Percentiles rank a stretch among this genome's conserved stretches.
Conservation (phyloP, 2,888 invertebrate genomes). For the Plebejus anna region DNA sequence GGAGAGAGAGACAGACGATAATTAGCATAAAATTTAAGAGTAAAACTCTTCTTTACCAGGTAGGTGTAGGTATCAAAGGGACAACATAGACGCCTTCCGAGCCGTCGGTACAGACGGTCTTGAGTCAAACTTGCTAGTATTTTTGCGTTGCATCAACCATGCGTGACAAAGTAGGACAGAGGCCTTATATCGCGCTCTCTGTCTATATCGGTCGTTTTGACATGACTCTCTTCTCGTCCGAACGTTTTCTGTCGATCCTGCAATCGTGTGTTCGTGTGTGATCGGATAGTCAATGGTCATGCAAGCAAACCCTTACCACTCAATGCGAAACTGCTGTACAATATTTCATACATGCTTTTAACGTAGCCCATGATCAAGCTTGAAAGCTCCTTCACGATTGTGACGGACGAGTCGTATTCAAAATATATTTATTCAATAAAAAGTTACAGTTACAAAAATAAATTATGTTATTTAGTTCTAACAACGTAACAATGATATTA, state of each 20-base stretch:
- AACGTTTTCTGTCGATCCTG: not conserved
- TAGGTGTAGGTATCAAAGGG: constrained; percentile 2
- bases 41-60: not conserved
- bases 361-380: constrained; percentile 43
- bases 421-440: constrained; percentile 52
- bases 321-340: constrained; percentile 11
- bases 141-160: constrained; percentile 8
- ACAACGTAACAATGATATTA: constrained; percentile 18
- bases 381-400: constrained; percentile 77
- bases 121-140: not conserved
- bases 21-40: not conserved
- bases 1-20: not conserved
- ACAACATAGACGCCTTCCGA: not conserved
- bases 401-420: constrained; percentile 49
- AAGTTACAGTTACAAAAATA: constrained; percentile 39
- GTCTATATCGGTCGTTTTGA: not conserved
- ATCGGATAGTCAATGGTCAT: constrained; percentile 39
- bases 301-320: constrained; percentile 52
- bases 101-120: not conserved
- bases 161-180: not conserved
- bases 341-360: constrained; percentile 74
- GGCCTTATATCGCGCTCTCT: not conserved
- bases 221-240: not conserved
- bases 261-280: not conserved
- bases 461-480: constrained; percentile 31